Evolutionary conservation across 2,797 vertebrate species (phyloP), one percentile per base, ranked within the genome.

Genomic region (Crotalus adamanteus): DNA sequence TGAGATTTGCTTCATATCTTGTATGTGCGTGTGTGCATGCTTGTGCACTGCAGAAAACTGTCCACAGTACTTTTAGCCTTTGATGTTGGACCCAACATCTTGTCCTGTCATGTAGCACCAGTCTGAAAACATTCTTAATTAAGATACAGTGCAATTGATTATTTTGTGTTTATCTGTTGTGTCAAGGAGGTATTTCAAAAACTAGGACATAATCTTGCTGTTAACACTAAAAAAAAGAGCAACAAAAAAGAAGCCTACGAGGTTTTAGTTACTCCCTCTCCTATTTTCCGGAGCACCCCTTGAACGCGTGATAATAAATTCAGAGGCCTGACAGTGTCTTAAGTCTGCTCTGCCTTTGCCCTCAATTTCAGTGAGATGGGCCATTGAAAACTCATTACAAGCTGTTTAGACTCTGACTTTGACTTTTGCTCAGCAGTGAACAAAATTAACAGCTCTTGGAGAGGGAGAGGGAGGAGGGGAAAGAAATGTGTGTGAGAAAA

Each of bases 341-440:
- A 97, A 97, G 97, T 96, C 96, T 97, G 97, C 97, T 98, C 98
- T 97, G 98, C 98, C 97, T 98, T 97, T 98, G 98, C 98, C 98
- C 98, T 98, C 98, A 98, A 98, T 98, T 98, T 98, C 98, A 97
- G 98, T 96, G 97, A 98, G 98, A 98, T 98, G 97, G 98, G 98
- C 98, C 98, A 98, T 98, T 98, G 98, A 98, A 98, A 98, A 98
- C 98, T 98, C 98, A 98, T 98, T 98, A 98, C 98, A 98, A 98
- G 98, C 98, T 98, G 98, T 98, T 98, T 98, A 98, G 98, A 98
- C 98, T 98, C 97, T 98, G 98, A 98, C 98, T 98, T 98, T 98
- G 98, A 98, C 98, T 98, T 98, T 97, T 97, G 98, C 98, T 98
- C 97, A 91, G 97, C 98, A 98, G 97, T 96, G 97, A 98, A 98